Conservation (phyloP, 2,888 invertebrate genomes). For the Athripsodes cinereus region DNA sequence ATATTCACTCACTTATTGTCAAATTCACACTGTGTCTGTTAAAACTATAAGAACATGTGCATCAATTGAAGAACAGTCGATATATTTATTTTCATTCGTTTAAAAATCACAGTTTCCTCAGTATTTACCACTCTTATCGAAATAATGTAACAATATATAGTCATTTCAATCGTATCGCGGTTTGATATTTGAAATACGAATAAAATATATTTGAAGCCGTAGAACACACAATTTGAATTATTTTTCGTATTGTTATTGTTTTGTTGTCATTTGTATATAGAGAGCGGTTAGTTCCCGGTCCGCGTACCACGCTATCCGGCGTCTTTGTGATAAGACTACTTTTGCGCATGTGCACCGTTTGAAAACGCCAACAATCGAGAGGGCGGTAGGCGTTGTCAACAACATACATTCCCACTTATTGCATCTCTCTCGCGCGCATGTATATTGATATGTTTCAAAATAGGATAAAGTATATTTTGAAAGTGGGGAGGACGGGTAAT, state of each 20-base stretch:
- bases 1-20: too few relatives aligned
- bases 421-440: not conserved
- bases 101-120: too few relatives aligned
- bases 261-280: not conserved
- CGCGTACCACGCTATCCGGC: constrained; percentile 15
- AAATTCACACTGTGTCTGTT: too few relatives aligned
- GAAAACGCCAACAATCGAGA: constrained; percentile 7
- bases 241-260: not conserved
- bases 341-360: constrained; percentile 16
- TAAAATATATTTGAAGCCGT: not conserved
- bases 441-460: not conserved
- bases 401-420: not conserved
- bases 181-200: not conserved
- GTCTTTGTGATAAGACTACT: constrained; percentile 7
- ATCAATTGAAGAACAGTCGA: too few relatives aligned
- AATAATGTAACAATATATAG: not conserved
- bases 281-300: constrained; percentile 6
- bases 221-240: not conserved
- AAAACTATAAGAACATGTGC: too few relatives aligned
- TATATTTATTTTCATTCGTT: too few relatives aligned
- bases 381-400: constrained; percentile 7
- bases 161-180: not conserved
- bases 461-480: not conserved
- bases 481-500: not conserved
- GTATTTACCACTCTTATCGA: too few relatives aligned